Conservation (phyloP, 2,797 vertebrate species). For the Synaphobranchus kaupii region DNA sequence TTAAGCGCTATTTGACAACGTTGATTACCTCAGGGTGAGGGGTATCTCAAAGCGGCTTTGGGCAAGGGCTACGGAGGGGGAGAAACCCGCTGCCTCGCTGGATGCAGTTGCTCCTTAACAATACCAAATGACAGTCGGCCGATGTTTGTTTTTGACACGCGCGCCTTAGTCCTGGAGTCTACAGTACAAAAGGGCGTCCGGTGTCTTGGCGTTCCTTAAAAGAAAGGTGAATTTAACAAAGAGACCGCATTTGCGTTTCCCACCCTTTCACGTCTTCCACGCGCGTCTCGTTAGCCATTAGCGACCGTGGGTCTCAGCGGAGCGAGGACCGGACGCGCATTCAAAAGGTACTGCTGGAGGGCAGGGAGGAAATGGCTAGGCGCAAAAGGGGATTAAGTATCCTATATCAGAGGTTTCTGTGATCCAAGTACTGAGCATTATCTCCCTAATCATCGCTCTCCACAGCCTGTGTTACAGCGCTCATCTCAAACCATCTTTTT, state of each 20-base stretch:
- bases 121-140: not conserved
- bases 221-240: not conserved
- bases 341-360: not conserved
- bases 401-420: constrained; percentile 22
- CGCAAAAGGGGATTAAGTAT: constrained; percentile 9
- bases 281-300: not conserved
- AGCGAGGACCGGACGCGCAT: not conserved
- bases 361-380: not conserved
- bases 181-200: not conserved
- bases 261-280: not conserved
- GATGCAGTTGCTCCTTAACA: not conserved
- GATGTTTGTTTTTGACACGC: not conserved
- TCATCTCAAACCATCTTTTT: not conserved
- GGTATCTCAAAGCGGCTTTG: not conserved
- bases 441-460: not conserved
- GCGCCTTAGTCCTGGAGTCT: not conserved
- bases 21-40: not conserved
- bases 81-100: not conserved
- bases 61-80: not conserved
- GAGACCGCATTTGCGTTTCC: not conserved
- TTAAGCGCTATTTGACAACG: not conserved
- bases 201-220: not conserved
- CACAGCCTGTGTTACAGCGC: not conserved
- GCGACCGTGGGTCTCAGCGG: not conserved
- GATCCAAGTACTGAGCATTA: not conserved